phyloP scores from a whole-genome alignment of 92 coral and sea anemone genomes.

The Epizoanthus scotinus region DNA sequence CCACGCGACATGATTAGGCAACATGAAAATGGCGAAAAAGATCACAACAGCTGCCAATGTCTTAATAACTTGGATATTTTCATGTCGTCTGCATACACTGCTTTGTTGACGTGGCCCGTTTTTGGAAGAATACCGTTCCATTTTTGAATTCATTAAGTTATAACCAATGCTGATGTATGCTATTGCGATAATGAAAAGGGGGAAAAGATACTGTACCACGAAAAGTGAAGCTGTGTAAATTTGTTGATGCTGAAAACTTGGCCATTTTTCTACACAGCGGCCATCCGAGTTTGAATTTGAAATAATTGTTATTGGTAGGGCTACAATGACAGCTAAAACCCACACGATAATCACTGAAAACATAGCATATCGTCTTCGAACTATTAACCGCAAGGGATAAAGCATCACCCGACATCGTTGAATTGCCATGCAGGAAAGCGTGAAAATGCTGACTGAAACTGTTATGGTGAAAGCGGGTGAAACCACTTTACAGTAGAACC shows the following conservation, averaged over 20 bases:
- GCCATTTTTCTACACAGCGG: conserved; percentile 48
- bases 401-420: conserved; percentile 67
- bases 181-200: conserved; percentile 52
- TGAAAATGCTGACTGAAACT: conserved; percentile 60
- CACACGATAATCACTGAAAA: conserved; percentile 48
- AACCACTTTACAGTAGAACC: conserved; percentile 60
- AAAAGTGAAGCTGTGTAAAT: conserved; percentile 39
- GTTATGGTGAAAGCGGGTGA: conserved; percentile 57
- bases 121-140: not conserved
- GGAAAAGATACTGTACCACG: conserved; percentile 62
- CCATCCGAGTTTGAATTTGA: conserved; percentile 30
- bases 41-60: conserved; percentile 61
- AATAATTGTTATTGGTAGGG: conserved; percentile 56
- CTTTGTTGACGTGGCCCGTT: not conserved
- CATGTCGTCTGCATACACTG: conserved; percentile 45
- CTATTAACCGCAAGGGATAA: conserved; percentile 47
- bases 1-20: conserved; percentile 74
- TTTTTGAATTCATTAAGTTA: conserved; percentile 45
- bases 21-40: conserved; percentile 61
- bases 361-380: conserved; percentile 21
- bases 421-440: conserved; percentile 64
- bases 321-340: conserved; percentile 47
- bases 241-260: conserved; percentile 17
- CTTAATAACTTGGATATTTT: conserved; percentile 64
- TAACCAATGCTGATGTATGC: conserved; percentile 64